phyloP scores from a whole-genome alignment of 2,888 invertebrate genomes.

The Eupithecia inturbata region DNA sequence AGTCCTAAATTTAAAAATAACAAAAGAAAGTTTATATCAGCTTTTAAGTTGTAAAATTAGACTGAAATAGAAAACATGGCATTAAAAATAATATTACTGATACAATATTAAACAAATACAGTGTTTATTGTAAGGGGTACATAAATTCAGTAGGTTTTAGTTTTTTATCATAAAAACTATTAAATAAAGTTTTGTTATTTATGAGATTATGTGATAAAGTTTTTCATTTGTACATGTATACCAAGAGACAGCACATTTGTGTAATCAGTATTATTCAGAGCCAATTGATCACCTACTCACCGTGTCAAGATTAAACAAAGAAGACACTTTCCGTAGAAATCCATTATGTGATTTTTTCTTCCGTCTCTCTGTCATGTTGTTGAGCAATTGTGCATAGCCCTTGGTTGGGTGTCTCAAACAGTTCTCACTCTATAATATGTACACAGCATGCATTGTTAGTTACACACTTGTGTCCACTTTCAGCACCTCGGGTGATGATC shows the following conservation, averaged over 20 bases:
- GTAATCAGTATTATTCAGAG: slow-evolving; percentile 43
- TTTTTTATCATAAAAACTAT: background rate
- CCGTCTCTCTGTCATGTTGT: slow-evolving; percentile 83
- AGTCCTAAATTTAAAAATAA: background rate
- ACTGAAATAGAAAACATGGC: background rate
- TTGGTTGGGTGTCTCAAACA: slow-evolving; percentile 64
- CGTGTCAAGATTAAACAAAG: slow-evolving; percentile 93
- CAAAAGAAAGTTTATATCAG: background rate
- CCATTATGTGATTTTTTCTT: slow-evolving; percentile 86
- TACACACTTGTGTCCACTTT: slow-evolving; percentile 81
- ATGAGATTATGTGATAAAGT: background rate
- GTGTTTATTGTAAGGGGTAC: slow-evolving; percentile 21
- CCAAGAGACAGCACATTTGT: slow-evolving; percentile 28
- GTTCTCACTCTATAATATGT: slow-evolving; percentile 79
- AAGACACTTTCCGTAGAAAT: slow-evolving; percentile 95
- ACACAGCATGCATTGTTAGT: slow-evolving; percentile 85
- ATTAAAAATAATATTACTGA: background rate
- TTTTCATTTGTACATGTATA: slow-evolving; percentile 6
- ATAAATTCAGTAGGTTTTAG: background rate
- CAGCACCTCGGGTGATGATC: slow-evolving; percentile 75
- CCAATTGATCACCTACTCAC: slow-evolving; percentile 83
- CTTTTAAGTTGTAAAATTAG: background rate
- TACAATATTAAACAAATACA: background rate
- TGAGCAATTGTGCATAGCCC: slow-evolving; percentile 76
- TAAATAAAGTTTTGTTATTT: slow-evolving; percentile 17